phyloP scores from a whole-genome alignment of 1,140 invertebrate species.

The Stenopsyche tienmushanensis region DNA sequence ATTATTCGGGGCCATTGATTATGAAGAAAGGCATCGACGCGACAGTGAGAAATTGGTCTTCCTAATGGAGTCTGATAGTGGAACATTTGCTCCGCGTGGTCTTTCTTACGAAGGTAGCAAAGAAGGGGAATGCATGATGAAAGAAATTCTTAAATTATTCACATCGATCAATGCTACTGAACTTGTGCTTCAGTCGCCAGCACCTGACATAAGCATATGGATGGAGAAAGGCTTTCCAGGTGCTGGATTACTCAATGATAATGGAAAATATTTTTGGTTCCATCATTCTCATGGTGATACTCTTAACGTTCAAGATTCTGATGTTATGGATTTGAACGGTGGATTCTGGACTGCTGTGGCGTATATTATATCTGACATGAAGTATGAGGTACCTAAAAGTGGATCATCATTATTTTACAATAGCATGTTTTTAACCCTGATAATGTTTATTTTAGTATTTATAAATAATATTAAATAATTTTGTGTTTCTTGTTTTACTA shows the following conservation, averaged over 20 bases:
- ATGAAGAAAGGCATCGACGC: conserved; percentile 57
- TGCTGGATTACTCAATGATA: conserved; percentile 60
- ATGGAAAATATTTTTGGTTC: conserved; percentile 72
- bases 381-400: conserved; percentile 58
- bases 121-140: conserved; percentile 59
- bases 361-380: conserved; percentile 69
- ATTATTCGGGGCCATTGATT: conserved; percentile 59
- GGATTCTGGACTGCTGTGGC: conserved; percentile 68
- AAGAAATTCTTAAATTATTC: conserved; percentile 57
- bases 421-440: not conserved
- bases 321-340: conserved; percentile 61
- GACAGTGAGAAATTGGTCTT: conserved; percentile 47
- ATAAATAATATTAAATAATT: not conserved
- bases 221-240: conserved; percentile 63
- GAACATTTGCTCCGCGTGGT: conserved; percentile 72
- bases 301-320: conserved; percentile 66
- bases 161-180: conserved; percentile 34
- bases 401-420: not conserved
- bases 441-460: not conserved
- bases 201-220: conserved; percentile 64
- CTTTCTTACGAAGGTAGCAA: conserved; percentile 55
- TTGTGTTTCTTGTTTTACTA: too few species aligned
- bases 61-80: conserved; percentile 75
- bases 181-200: conserved; percentile 44
- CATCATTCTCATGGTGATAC: conserved; percentile 74